Percentiles rank a stretch among this genome's conserved stretches.
Evolutionary conservation across 2,797 vertebrate species (phyloP).

Genomic region (Catostomus latipinnis): DNA sequence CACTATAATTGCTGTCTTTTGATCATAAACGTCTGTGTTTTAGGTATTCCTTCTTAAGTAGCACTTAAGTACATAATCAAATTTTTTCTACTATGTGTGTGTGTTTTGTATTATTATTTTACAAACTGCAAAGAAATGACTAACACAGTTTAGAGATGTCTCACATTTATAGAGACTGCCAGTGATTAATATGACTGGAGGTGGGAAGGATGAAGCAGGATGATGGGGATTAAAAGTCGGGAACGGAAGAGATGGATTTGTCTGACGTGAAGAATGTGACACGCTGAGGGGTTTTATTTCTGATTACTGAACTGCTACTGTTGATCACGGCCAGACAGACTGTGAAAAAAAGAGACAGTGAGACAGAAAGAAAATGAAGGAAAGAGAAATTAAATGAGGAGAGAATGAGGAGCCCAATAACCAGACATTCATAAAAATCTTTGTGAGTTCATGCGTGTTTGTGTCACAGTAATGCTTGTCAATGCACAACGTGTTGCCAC

Average conservation of each 20-base stretch:
- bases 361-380: slow-evolving; percentile 1
- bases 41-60: background rate
- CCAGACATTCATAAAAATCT: slow-evolving; percentile 25
- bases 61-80: background rate
- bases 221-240: slow-evolving; percentile 46
- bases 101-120: background rate
- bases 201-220: slow-evolving; percentile 48
- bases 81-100: background rate
- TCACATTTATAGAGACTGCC: background rate
- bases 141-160: background rate
- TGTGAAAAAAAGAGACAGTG: background rate
- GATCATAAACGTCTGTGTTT: slow-evolving; percentile 3
- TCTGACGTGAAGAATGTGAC: slow-evolving; percentile 50
- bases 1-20: background rate
- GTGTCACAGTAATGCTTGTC: background rate
- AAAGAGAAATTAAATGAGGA: slow-evolving; percentile 10
- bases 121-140: background rate
- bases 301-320: slow-evolving; percentile 53
- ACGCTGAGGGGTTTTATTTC: slow-evolving; percentile 46
- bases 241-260: slow-evolving; percentile 40
- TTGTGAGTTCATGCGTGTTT: background rate
- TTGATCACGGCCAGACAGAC: slow-evolving; percentile 52
- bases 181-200: slow-evolving; percentile 32
- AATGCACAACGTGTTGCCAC: background rate
- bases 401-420: slow-evolving; percentile 33